Evolutionary conservation across 2,888 invertebrate species (phyloP), one percentile per base, ranked within the genome.

Genomic region (Scrobipalpa costella): DNA sequence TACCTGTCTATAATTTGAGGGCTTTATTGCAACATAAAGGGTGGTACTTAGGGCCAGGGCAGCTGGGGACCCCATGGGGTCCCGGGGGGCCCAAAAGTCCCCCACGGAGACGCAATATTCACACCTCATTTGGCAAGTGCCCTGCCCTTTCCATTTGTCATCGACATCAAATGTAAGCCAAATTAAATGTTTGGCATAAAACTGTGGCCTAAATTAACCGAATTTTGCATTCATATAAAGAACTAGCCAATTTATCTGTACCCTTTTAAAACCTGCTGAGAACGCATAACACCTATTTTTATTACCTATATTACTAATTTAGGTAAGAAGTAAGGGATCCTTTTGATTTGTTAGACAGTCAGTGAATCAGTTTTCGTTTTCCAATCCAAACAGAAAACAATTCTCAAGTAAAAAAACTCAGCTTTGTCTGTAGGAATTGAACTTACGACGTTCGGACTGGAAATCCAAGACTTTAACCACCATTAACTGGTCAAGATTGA

Each of bases 91-190:
- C 71, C 73, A 72, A 63, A 65, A 73, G 73, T 73, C 69, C 75
- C 90, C 90, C 87, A 85, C 76, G 64, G 89, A 83, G 88, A 83
- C 72, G 73, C 89, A 90, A 90, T 90, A 91, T 90, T 91, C 91
- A 90, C 91, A 90, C 90, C 88, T 90, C 90, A 90, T 90, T 91
- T 88, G 85, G 87, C 90, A 83, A 81, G 79, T 76, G 77, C 79
- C 49, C 60, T 33, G 49, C 60, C 60, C 60, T 33, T 49, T 17
- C 40, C 40, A 59, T 59, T 59, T 59, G 59, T 59, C 34, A 55
- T 55, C 55, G 34, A 74, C 74, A 76, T 79, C 73, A 75, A 76
- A 78, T 79, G 72, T 67, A 73, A 74, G 77, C 69, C 76, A 77
- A 83, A 81, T 82, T 77, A 79, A 80, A 75, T 78, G 78, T 52